These are phyloP conservation scores for Axinella damicornis DNA, from an alignment of 37 sponge, comb jelly and placozoan species.

Conservation along the genomic window DNA sequence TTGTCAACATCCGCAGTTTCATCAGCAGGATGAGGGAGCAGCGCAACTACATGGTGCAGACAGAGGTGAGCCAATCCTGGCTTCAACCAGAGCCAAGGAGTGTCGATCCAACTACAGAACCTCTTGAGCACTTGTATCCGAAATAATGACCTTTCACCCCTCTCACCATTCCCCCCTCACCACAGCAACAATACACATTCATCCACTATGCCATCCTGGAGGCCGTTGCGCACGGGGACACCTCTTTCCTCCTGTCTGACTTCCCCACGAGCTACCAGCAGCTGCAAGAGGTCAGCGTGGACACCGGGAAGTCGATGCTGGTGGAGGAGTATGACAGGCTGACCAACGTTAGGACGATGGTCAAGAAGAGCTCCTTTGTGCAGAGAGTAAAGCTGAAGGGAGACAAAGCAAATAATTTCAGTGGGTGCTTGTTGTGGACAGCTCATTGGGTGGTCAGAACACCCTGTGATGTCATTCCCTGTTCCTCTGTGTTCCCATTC, in stretches of 20 bases:
- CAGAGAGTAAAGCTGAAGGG: conserved; percentile 38
- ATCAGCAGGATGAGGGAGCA: conserved; percentile 70
- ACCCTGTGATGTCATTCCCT: too few species aligned
- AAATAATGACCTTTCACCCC: background rate
- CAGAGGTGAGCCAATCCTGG: too few species aligned
- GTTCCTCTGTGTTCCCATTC: background rate
- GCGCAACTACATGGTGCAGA: conserved; percentile 84
- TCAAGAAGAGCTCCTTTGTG: conserved; percentile 40
- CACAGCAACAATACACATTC: conserved; percentile 78
- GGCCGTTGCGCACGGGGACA: conserved; percentile 76
- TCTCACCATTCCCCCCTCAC: background rate
- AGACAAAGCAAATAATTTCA: background rate
- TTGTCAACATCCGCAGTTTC: conserved; percentile 63
- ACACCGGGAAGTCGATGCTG: background rate
- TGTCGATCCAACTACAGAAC: too few species aligned
- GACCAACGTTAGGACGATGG: conserved; percentile 51
- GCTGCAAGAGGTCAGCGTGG: background rate
- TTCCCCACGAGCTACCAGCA: conserved; percentile 12
- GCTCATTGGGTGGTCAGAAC: background rate
- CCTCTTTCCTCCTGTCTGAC: conserved; percentile 28
- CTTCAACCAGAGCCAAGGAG: too few species aligned
- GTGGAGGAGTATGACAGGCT: conserved; percentile 53
- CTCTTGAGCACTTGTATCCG: background rate
- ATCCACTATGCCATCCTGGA: conserved; percentile 84
- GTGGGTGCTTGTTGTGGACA: background rate